phyloP scores from a whole-genome alignment of 2,888 invertebrate genomes.

The Galerucella calmariensis region DNA sequence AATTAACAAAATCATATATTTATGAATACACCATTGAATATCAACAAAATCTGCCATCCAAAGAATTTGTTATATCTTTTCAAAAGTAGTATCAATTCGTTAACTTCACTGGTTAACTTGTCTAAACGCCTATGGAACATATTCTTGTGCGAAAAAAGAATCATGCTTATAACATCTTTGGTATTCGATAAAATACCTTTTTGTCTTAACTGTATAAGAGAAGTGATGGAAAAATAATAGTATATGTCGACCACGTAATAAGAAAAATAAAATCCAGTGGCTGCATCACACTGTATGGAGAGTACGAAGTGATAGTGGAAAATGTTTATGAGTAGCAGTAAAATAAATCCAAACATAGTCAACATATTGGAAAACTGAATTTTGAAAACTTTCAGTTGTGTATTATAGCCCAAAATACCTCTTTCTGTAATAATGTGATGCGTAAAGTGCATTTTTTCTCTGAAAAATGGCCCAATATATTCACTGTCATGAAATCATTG shows the following conservation, averaged over 20 bases:
- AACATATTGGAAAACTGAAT: too few species aligned
- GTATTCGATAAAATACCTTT: too few species aligned
- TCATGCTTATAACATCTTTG: too few species aligned
- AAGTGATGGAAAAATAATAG: background rate
- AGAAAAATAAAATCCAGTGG: background rate
- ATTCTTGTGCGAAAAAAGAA: too few species aligned
- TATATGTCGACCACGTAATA: background rate
- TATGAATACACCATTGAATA: background rate
- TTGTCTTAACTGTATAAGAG: background rate
- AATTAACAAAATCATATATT: background rate
- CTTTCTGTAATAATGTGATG: conserved; percentile 28
- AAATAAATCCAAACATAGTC: too few species aligned
- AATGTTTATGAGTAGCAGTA: too few species aligned
- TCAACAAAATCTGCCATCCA: conserved; percentile 2
- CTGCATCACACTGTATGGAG: too few species aligned
- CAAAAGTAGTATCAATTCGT: background rate
- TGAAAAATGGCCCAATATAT: conserved; percentile 42
- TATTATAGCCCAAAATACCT: background rate
- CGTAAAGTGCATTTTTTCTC: conserved; percentile 30
- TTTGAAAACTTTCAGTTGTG: too few species aligned
- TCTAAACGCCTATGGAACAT: too few species aligned
- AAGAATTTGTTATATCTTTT: background rate
- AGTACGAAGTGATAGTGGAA: too few species aligned
- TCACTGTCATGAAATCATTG: conserved; percentile 45
- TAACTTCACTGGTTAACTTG: too few species aligned